Base-by-base conservation (phyloP, 2,888 invertebrate species). In the Escarpia spicata region DNA sequence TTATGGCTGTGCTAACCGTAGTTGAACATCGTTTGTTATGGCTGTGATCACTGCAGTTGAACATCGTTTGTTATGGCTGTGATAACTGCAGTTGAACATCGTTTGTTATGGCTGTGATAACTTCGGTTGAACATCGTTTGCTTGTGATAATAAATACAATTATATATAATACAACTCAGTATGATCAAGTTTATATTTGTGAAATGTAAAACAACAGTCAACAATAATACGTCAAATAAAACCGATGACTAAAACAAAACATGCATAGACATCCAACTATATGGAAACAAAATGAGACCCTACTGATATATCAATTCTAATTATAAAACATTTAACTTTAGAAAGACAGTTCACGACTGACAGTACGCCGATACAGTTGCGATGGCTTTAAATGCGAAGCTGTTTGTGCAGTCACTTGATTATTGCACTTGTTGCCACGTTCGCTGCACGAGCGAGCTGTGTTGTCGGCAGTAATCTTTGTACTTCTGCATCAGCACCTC, bases 401-500 rank as follows among this genome's bases (percentile, higher is more conserved):
- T n/a, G 75, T 19, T 75, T 75, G 75, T 75, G 0, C 3, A 26
- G 75, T 75, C 75, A 19, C 75, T 15, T 75, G 26, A 75, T 75
- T 26, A 75, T 26, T 75, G 75, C 75, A n/a, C 75, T 26, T 26
- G 75, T 75, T 75, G 19, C 75, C 75, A 75, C 75, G 75, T 75
- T 6, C 75, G 75, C 75, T 75, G 75, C 4, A 75, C 26, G 75
- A 75, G 26, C 75, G n/a, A 75, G 3, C n/a, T 75, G 75, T 75
- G 75, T 26, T 75, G 75, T 75, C n/a, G 75, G 75, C 75, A 75
- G 75, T 75, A 75, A 26, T 75, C 75, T 75, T 75, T 75, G 75
- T 75, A 75, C n/a, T 75, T 19, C 75, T 75, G 75, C 26, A 75
- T 15, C 75, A 75, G 43, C 37, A 75, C 60, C 19, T 58, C 89